Conservation (phyloP, 2,113 vertebrate species). For the Ammodramus savannarum region DNA sequence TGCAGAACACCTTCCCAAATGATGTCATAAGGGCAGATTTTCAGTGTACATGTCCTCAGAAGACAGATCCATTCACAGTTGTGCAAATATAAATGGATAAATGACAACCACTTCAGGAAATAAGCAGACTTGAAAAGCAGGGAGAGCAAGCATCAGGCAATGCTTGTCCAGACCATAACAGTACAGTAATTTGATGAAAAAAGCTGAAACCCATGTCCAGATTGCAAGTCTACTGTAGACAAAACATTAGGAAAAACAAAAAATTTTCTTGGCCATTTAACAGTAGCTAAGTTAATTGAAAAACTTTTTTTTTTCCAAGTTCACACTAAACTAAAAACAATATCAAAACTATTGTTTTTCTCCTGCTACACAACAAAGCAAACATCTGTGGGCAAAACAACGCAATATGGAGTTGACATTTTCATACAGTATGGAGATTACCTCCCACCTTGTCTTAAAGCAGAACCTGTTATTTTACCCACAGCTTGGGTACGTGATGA, state of each 20-base stretch:
- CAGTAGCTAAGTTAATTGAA: background rate
- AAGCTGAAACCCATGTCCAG: background rate
- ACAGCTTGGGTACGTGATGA: background rate
- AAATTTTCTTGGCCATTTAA: background rate
- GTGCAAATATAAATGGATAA: background rate
- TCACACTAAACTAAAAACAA: background rate
- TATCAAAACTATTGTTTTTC: background rate
- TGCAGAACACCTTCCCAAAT: background rate
- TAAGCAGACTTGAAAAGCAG: background rate
- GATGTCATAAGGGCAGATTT: background rate
- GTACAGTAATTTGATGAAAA: background rate
- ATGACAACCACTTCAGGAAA: background rate
- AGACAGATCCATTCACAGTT: background rate
- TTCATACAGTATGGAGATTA: background rate
- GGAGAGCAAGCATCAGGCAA: background rate
- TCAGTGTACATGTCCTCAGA: background rate
- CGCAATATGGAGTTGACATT: fast-evolving
- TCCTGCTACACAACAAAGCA: background rate
- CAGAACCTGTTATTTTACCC: background rate
- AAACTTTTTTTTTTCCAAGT: background rate
- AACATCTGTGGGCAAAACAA: background rate
- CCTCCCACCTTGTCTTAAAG: background rate
- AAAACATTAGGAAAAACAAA: background rate
- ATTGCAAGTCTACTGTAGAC: background rate
- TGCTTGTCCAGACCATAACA: background rate